Evolutionary conservation across 1,140 invertebrate species (phyloP), one percentile per base, ranked within the genome.

Genomic region (Drosophila nikananu): DNA sequence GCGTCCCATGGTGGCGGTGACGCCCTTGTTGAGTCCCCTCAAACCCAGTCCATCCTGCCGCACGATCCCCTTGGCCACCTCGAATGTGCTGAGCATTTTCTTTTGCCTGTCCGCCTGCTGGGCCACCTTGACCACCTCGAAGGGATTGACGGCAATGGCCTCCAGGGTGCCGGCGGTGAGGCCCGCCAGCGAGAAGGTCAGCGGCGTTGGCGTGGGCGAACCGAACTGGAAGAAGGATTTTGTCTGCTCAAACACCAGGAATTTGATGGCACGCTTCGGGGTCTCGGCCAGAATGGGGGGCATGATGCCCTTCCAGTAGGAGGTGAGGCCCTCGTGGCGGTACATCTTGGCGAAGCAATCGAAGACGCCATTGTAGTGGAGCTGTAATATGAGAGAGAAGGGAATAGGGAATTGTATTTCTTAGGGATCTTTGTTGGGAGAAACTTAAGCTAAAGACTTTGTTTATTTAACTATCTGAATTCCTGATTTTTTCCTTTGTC

Each of bases 241-340:
- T 84, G 98, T 98, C 93, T 98, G 97, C 93, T 98, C 97, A 94
- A 98, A 99, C 25, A 97, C 97, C 78, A 98, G 96, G 93, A 98
- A 99, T 94, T 99, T 99, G 0, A 97, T 96, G 52, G 98, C 98
- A 91, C 98, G 92, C 94, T 99, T 99, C 8, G 98, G 98, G 35
- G 98, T 99, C 94, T 99, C 98, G n/a, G 97, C 97, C 61, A 99
- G 91, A 86, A 99, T 96, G 12, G 98, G 98, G 5, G 98, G 98
- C 73, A 99, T 78, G 80, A 99, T 97, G 66, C 98, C 98, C 95
- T 98, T 98, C 95, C 97, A 98, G 93, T 97, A 97, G 27, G 97
- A 96, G 64, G 95, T 94, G 3, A 96, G 39, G 6, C 97, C 98
- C 95, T 99, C 98, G 83, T 95, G 94, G 86, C 93, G 95, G 77